Evolutionary conservation across 2,797 vertebrate species (phyloP).

Genomic region (Pteropus rufus): DNA sequence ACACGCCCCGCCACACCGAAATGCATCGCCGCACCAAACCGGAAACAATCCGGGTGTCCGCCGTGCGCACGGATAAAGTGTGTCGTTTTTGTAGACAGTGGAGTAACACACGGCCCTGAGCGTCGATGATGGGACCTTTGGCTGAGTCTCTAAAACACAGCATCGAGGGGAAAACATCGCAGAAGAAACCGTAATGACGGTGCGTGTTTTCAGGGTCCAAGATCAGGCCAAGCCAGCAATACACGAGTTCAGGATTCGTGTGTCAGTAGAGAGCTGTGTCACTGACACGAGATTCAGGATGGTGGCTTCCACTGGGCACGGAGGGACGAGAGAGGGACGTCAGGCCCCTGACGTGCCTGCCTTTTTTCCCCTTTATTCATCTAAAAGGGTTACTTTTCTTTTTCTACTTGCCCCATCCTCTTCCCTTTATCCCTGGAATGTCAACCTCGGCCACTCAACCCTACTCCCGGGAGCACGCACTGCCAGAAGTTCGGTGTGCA

Average conservation of each 20-base stretch:
- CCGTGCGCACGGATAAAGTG: accelerated
- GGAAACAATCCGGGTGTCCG: accelerated
- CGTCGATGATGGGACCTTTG: background rate
- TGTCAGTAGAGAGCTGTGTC: background rate
- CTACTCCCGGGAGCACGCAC: background rate
- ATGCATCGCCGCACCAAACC: background rate
- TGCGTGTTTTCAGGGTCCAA: background rate
- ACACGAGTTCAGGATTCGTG: background rate
- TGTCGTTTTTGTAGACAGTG: accelerated
- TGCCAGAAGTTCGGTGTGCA: background rate
- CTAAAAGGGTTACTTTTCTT: background rate
- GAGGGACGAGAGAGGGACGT: background rate
- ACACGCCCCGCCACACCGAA: background rate
- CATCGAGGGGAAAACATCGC: background rate
- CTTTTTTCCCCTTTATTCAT: conserved; percentile 43
- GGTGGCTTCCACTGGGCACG: background rate
- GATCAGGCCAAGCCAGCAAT: background rate
- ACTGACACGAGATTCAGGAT: background rate
- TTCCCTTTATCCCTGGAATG: background rate
- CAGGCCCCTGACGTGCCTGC: conserved; percentile 27
- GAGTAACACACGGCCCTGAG: background rate
- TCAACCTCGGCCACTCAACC: background rate
- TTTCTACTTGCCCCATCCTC: background rate
- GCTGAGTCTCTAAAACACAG: background rate
- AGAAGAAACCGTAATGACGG: background rate